Evolutionary conservation across 1,140 invertebrate genomes (phyloP), one percentile per base, ranked within the genome.

Genomic region (Piezodorus guildinii): DNA sequence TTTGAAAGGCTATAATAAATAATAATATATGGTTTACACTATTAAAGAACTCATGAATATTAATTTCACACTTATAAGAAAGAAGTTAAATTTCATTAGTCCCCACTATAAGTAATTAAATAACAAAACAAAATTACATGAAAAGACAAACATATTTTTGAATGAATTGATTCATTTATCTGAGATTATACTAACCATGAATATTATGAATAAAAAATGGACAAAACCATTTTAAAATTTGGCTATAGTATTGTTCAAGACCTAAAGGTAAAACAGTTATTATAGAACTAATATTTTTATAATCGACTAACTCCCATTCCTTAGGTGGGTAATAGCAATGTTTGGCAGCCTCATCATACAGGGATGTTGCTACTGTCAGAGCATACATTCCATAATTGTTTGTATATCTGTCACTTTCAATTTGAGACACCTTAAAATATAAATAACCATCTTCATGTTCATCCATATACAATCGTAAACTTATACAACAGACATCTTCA

Each of bases 221-320:
- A 10, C n/a, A 25, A 62, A 62, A 62, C 62, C 62, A 62, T 23
- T 54, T 51, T 27, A 34, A 45, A 34, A 62, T 21, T 9, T 49
- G 16, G 12, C 16, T 19, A 52, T 17, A 52, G n/a, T 62, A 49
- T 9, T 54, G 27, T 17, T 62, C 62, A 21, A 62, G 39, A 10
- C 62, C 62, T 10, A 27, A 21, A 34, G 62, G 62, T 6, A 62
- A 16, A 17, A 54, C 15, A 17, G 62, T 10, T 12, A 9, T 25
- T 16, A 52, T 3, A 34, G 27, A 23, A 16, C 15, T 25, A 4
- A 54, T 44, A 39, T 54, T 52, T n/a, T n/a, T 19, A 25, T 44
- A 10, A 30, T 52, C n/a, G 3, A 52, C 5, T 9, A 62, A 12
- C 17, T 52, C n/a, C 43, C 45, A 62, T 52, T 51, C 21, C 21